Conservation (phyloP, 2,888 invertebrate genomes). For the Acleris holmiana region DNA sequence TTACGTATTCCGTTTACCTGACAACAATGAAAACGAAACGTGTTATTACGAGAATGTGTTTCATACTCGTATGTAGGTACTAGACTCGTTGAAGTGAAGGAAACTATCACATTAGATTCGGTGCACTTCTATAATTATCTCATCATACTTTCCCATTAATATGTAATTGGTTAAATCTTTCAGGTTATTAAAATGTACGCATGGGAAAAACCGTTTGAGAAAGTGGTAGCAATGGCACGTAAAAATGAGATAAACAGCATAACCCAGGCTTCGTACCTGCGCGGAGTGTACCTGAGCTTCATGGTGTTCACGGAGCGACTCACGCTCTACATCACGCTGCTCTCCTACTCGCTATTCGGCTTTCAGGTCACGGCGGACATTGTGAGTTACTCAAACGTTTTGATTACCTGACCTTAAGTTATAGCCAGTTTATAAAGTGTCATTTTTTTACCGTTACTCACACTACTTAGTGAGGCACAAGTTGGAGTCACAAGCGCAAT, state of each 20-base stretch:
- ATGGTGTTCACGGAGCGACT: conserved; percentile 94
- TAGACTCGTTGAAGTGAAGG: too few species aligned
- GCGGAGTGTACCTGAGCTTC: conserved; percentile 87
- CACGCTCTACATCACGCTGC: conserved; percentile 91
- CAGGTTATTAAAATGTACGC: conserved; percentile 98
- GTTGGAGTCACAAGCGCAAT: too few species aligned
- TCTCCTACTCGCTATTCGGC: conserved; percentile 89
- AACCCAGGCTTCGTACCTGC: conserved; percentile 86
- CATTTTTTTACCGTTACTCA: too few species aligned
- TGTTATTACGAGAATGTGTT: not conserved
- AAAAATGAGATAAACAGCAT: conserved; percentile 87
- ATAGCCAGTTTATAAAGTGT: too few species aligned
- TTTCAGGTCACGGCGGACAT: conserved; percentile 83
- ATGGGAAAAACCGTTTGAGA: conserved; percentile 96
- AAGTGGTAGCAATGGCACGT: conserved; percentile 90
- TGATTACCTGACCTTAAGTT: too few species aligned
- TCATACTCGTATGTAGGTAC: not conserved
- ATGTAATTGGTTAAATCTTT: conserved; percentile 46
- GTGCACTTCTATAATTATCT: not conserved
- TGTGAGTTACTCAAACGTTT: conserved; percentile 59
- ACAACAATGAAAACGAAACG: not conserved
- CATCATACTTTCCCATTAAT: too few species aligned
- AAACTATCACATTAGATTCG: not conserved
- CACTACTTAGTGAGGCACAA: too few species aligned
- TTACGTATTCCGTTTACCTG: not conserved